phyloP scores from a whole-genome alignment of 2,888 invertebrate species.

The Nemotelus nigrinus region DNA sequence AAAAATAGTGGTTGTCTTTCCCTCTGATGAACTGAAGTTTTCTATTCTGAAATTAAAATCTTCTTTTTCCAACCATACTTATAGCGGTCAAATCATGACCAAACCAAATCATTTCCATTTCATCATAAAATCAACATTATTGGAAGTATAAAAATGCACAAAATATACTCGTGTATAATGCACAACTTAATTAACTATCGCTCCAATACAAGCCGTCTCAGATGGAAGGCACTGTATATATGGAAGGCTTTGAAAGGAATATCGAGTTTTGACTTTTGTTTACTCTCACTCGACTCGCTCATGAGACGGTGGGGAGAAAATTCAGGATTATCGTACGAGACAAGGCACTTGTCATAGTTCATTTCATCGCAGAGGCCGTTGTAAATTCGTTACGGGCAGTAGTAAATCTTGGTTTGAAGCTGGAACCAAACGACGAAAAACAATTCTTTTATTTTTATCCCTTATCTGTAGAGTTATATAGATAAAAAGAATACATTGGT shows the following conservation, averaged over 20 bases:
- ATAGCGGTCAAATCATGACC: too few relatives aligned
- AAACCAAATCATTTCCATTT: too few relatives aligned
- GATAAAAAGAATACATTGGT: too few relatives aligned
- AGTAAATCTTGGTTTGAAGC: neutral
- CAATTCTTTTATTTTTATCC: too few relatives aligned
- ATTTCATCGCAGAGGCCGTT: neutral
- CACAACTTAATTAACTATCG: slow-evolving; percentile 38
- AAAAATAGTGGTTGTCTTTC: too few relatives aligned
- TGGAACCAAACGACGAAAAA: slow-evolving; percentile 7
- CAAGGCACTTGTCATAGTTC: slow-evolving; percentile 15
- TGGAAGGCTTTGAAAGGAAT: neutral
- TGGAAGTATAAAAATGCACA: slow-evolving; percentile 29
- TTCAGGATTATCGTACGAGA: neutral
- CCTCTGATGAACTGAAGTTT: too few relatives aligned
- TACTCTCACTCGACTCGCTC: slow-evolving; percentile 4
- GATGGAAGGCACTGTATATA: neutral
- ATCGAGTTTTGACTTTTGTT: slow-evolving; percentile 31
- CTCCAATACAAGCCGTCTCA: slow-evolving; percentile 15
- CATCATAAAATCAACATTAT: too few relatives aligned
- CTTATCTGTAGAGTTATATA: too few relatives aligned
- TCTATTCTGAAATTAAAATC: too few relatives aligned
- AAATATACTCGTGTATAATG: slow-evolving; percentile 18
- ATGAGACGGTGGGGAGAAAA: slow-evolving; percentile 11
- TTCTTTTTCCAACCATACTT: too few relatives aligned
- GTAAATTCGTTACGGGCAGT: neutral